Percentiles rank a stretch among this genome's conserved stretches.
These are phyloP conservation scores for Pentalonia nigronervosa DNA, from an alignment of 1,140 invertebrate genomes.

Conservation along the genomic window DNA sequence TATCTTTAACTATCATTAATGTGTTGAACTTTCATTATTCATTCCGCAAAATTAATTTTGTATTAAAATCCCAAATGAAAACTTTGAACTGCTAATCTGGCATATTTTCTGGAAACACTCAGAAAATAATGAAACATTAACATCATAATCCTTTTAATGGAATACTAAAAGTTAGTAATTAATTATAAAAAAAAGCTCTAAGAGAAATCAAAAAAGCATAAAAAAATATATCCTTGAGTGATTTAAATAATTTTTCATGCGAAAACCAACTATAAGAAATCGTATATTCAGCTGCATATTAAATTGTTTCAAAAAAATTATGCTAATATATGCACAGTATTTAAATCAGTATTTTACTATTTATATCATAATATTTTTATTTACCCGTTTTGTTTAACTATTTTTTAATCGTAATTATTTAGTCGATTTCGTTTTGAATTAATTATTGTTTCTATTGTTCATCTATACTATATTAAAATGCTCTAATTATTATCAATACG, in stretches of 20 bases:
- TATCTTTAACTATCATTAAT: background rate
- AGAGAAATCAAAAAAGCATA: constrained; percentile 1
- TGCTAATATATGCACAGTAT: background rate
- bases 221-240: background rate
- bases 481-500: background rate
- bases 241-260: constrained; percentile 23
- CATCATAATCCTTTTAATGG: constrained; percentile 2
- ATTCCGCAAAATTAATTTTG: background rate
- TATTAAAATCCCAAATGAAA: constrained; percentile 8
- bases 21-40: constrained; percentile 4
- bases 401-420: background rate
- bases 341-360: background rate
- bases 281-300: background rate
- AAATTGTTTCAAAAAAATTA: background rate
- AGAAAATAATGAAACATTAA: background rate
- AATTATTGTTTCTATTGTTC: background rate
- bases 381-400: no score
- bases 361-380: background rate
- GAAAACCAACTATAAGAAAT: background rate
- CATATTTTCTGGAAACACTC: constrained; percentile 19
- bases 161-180: constrained; percentile 33
- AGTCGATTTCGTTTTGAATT: background rate
- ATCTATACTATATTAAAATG: background rate
- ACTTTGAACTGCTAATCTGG: constrained; percentile 29
- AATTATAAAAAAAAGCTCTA: background rate